These are phyloP conservation scores for Acromyrmex heyeri DNA, from an alignment of 1,140 invertebrate species.

Conservation along the genomic window DNA sequence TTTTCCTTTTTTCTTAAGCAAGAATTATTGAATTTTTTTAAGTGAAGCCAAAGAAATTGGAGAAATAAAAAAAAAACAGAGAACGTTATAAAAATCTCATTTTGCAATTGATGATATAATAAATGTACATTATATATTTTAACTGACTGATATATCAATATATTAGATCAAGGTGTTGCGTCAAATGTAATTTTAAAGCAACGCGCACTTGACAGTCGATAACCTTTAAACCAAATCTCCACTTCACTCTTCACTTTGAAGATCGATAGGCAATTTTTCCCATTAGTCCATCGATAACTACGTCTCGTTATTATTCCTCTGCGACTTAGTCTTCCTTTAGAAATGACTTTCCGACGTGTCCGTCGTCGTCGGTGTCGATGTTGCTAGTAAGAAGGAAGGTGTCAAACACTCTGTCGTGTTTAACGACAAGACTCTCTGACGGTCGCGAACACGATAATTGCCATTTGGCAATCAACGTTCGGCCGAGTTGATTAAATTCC, in stretches of 20 bases:
- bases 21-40: not conserved
- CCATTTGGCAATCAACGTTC: constrained; percentile 63
- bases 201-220: constrained; percentile 9
- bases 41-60: not conserved
- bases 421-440: constrained; percentile 54
- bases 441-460: constrained; percentile 53
- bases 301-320: constrained; percentile 55
- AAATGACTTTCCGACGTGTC: constrained; percentile 59
- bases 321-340: constrained; percentile 51
- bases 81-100: not conserved
- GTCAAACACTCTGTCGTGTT: constrained; percentile 53
- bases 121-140: not conserved
- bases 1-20: not conserved
- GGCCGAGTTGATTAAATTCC: constrained; percentile 76
- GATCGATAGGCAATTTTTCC: constrained; percentile 71
- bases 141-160: constrained; percentile 7
- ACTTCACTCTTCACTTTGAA: constrained; percentile 32
- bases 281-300: constrained; percentile 52
- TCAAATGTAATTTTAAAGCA: constrained; percentile 1
- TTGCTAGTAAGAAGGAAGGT: constrained; percentile 49
- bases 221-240: constrained; percentile 56
- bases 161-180: not conserved
- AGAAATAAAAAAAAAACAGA: not conserved
- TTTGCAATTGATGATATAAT: not conserved
- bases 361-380: not conserved